A percentile compares a stretch with the other conserved stretches of the same genome.
phyloP scores from a whole-genome alignment of 2,113 vertebrate genomes.

The Psilopsiagon aurifrons region DNA sequence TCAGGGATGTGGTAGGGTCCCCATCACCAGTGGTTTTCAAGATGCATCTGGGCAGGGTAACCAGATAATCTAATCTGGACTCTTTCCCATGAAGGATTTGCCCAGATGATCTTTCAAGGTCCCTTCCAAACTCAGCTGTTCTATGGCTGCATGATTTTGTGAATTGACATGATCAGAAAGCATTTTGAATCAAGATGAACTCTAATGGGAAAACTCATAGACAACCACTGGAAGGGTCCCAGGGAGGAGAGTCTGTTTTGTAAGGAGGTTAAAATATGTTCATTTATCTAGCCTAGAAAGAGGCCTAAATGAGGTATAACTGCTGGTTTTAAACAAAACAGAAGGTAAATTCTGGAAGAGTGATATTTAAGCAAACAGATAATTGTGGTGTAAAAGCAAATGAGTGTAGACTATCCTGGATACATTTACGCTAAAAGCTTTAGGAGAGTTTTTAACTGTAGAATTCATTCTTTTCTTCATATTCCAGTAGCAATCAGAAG shows the following conservation, averaged over 20 bases:
- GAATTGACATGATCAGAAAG: neutral
- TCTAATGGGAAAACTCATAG: neutral
- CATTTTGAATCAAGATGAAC: neutral
- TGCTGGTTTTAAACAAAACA: neutral
- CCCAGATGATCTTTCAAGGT: neutral
- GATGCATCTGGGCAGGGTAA: no score
- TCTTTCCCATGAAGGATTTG: neutral
- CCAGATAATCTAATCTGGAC: neutral
- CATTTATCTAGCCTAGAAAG: neutral
- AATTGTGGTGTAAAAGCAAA: neutral
- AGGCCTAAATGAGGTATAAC: neutral
- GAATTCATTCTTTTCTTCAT: neutral
- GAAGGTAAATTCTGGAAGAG: neutral
- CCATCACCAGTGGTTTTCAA: neutral
- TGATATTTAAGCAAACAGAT: neutral
- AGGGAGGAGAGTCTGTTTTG: neutral
- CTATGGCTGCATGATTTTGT: neutral
- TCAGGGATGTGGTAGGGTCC: fast-evolving
- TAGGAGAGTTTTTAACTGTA: neutral
- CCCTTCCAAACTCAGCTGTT: neutral
- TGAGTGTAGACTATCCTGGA: neutral
- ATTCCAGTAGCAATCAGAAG: neutral
- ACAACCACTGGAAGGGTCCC: neutral
- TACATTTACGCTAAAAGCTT: neutral
- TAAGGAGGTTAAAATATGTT: neutral